Evolutionary conservation across 2,113 vertebrate species (phyloP), one percentile per base, ranked within the genome.

Genomic region (Scomber japonicus): DNA sequence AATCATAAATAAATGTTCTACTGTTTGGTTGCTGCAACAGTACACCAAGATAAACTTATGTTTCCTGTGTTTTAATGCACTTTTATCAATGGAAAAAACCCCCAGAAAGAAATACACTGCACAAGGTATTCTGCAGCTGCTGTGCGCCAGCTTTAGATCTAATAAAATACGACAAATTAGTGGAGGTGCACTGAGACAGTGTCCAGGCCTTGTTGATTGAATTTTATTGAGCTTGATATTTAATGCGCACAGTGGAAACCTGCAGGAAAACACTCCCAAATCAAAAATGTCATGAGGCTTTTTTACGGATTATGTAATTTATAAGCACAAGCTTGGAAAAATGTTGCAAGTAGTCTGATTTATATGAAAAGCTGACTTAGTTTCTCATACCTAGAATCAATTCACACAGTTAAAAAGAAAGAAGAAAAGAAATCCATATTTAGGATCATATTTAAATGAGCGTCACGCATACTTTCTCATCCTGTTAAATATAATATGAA

Each of bases 171-270:
- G 0, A 68, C 78, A 78, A 45, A 72, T 64, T 30, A 64, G 55
- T 69, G 51, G 70, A 84, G 66, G 66, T 76, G 73, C 15, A 24
- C 45, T 44, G 55, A 87, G 77, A 91, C 56, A 64, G 13, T 44
- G 65, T 83, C 75, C 92, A 88, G 88, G 87, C 83, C 73, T 62
- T 3, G 54, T 59, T 69, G 61, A 83, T 82, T 86, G 27, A 68
- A 80, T 87, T 89, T 82, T 63, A 89, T 73, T 71, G 27, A 71
- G 68, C 56, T 79, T 80, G 81, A 82, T 84, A 84, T 68, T 67
- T 69, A 68, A 64, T 21, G 64, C 15, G 54, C 67, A 53, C 59
- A 65, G 51, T 72, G 30, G 55, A 71, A 88, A 83, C 71, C 15
- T 10, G 53, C 44, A n/a, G 56, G 30, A 68, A 62, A 71, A 78